These are phyloP conservation scores for Halocynthia aurantium DNA, from an alignment of 23 tunicate genomes.

Conservation along the genomic window DNA sequence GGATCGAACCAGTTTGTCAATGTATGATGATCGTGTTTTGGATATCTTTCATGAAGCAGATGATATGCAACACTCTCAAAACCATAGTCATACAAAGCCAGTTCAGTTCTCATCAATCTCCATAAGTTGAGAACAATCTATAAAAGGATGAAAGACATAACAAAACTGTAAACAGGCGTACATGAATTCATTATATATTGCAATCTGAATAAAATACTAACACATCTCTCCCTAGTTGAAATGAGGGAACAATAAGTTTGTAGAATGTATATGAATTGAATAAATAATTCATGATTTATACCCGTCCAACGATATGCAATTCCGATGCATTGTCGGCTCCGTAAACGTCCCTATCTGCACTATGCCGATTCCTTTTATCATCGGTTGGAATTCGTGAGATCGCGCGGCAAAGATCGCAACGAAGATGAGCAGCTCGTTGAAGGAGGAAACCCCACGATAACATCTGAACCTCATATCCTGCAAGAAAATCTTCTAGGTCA, in stretches of 20 bases:
- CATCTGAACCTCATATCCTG: conserved; percentile 90
- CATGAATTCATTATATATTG: no score
- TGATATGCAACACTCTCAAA: conserved; percentile 67
- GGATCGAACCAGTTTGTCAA: conserved; percentile 68
- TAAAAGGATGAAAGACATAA: not conserved
- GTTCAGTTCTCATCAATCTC: conserved; percentile 67
- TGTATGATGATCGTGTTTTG: conserved; percentile 40
- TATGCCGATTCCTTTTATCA: conserved; percentile 28
- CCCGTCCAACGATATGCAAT: conserved; percentile 49
- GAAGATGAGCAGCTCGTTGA: conserved; percentile 47
- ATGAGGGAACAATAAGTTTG: no score
- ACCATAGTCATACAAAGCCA: conserved; percentile 44
- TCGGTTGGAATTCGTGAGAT: conserved; percentile 68
- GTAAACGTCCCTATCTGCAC: conserved; percentile 37
- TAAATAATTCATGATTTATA: not conserved
- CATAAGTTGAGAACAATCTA: conserved; percentile 74
- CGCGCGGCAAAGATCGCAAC: conserved; percentile 61
- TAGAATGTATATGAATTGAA: no score
- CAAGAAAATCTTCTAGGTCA: conserved; percentile 30
- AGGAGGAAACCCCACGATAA: conserved; percentile 81
- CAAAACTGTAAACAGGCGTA: no score
- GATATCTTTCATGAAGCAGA: conserved; percentile 59
- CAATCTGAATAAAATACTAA: no score
- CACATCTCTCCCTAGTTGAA: no score
- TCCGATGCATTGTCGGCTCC: conserved; percentile 81